These are phyloP conservation scores for Frankliniella intonsa DNA, from an alignment of 2,888 invertebrate genomes.

Conservation along the genomic window DNA sequence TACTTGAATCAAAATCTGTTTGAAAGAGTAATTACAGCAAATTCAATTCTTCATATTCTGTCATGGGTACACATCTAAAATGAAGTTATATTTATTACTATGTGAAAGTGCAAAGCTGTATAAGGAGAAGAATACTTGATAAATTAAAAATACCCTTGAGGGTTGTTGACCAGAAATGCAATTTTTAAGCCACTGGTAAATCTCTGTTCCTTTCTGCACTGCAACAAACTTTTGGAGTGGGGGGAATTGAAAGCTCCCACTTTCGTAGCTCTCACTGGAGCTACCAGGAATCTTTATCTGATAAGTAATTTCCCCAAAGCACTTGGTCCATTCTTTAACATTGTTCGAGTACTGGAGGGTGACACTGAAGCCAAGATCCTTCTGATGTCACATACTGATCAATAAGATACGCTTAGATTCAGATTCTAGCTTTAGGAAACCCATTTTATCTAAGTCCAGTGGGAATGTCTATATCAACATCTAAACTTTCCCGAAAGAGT, in stretches of 20 bases:
- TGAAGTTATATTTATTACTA: neutral
- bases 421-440: neutral
- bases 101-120: neutral
- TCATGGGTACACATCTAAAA: conserved; percentile 43
- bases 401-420: neutral
- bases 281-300: neutral
- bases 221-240: conserved; percentile 29
- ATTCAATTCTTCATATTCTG: conserved; percentile 50
- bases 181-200: neutral
- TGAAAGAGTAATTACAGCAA: conserved; percentile 42
- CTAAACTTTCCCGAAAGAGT: neutral
- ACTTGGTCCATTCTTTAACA: neutral
- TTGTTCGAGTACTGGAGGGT: neutral
- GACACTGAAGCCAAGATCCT: neutral
- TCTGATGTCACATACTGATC: neutral
- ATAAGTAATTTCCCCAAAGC: neutral
- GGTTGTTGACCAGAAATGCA: neutral
- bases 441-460: neutral
- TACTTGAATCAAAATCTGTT: neutral
- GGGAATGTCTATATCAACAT: conserved; percentile 2
- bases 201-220: neutral
- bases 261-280: neutral
- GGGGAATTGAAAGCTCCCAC: neutral
- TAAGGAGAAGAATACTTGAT: too few relatives aligned
- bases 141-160: neutral